Base-by-base conservation (phyloP, 2,888 invertebrate species). In the Alsophila aescularia region DNA sequence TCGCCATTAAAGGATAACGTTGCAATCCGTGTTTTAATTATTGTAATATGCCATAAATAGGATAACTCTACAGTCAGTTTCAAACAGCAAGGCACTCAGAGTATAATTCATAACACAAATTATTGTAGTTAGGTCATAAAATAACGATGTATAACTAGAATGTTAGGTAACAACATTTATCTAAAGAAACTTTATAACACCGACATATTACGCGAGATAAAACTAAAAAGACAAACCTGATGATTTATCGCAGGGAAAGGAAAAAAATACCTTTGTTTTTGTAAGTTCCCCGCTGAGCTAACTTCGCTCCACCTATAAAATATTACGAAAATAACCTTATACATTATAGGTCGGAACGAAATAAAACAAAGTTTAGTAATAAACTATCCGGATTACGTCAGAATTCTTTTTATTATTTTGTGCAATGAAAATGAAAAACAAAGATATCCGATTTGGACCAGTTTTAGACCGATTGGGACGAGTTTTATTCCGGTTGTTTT, bases 321-420 rank as follows among this genome's bases (percentile, higher is more conserved):
- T 62, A 66, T 60, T 55, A 62, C 61, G 45, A 60, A 61, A 59
- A 62, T 62, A 62, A 63, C 50, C 40, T 52, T 49, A 62, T 60
- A 57, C 59, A 59, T 59, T 59, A 55, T 49, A 42, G 42, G 44
- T 42, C 34, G 49, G 42, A 54, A 32, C 37, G 37, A 57, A 50
- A 55, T 54, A 58, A 58, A 58, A 61, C 58, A 54, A 60, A 47
- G 52, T 60, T 60, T 21, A 34, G 35, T 29, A 55, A 53, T 60
- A 52, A 45, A 43, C 45, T 42, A 52, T 43, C 31, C 32, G 12
- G 27, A 15, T 12, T 58, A 47, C 60, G 51, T 58, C 54, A 62
- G 40, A 21, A 31, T 32, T 29, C 21, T 52, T 49, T 31, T 36
- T 42, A n/a, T 24, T 52, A 52, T 54, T 35, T 44, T 47, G 35